Evolutionary conservation across 2,113 vertebrate genomes (phyloP).

Genomic region (Stictonetta naevosa): DNA sequence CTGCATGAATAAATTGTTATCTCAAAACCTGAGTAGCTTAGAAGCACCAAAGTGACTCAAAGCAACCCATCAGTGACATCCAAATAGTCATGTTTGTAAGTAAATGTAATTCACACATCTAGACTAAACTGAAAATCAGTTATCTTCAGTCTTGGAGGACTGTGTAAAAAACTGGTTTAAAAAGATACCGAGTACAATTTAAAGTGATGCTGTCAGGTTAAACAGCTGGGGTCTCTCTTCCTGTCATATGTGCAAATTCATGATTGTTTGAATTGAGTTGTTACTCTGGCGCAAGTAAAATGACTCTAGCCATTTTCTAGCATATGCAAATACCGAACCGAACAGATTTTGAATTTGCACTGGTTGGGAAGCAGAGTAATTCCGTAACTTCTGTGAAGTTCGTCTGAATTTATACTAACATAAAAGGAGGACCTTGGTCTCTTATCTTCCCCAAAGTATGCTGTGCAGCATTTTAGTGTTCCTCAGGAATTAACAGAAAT

Average conservation of each 20-base stretch:
- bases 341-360: neutral
- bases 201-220: neutral
- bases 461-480: neutral
- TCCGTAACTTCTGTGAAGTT: neutral
- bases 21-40: neutral
- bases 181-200: neutral
- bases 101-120: neutral
- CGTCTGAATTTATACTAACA: neutral
- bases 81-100: neutral
- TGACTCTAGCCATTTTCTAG: neutral
- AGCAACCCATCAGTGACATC: neutral
- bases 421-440: neutral
- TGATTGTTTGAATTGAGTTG: neutral
- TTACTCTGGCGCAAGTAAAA: neutral
- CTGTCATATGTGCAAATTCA: neutral
- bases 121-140: neutral
- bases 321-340: neutral
- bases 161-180: neutral
- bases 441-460: neutral
- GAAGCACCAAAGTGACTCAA: neutral
- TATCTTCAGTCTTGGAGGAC: neutral
- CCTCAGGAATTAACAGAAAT: conserved; percentile 42
- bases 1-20: accelerated
- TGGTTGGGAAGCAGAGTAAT: neutral
- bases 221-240: neutral